phyloP scores from a whole-genome alignment of 2,113 vertebrate species.

The Tachysurus vachellii region DNA sequence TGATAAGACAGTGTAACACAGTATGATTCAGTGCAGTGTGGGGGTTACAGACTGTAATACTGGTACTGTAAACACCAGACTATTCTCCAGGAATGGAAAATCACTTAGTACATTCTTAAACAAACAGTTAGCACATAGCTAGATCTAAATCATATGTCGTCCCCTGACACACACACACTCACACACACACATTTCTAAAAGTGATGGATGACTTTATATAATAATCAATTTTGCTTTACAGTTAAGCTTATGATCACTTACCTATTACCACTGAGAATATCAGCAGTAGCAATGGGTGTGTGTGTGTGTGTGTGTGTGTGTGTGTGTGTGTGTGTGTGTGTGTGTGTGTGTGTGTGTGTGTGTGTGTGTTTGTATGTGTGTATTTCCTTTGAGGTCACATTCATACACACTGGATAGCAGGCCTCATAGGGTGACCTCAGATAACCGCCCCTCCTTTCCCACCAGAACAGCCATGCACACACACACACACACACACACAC shows the following conservation, averaged over 20 bases:
- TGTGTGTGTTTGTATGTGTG: background rate
- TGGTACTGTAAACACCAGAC: slow-evolving; percentile 29
- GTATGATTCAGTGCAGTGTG: slow-evolving; percentile 1
- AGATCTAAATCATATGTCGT: slow-evolving; percentile 17
- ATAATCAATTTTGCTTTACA: slow-evolving; percentile 24
- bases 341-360: background rate
- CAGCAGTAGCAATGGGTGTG: background rate
- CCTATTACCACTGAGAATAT: background rate
- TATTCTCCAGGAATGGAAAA: slow-evolving; percentile 43
- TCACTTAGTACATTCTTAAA: slow-evolving; percentile 43
- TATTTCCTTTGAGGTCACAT: background rate
- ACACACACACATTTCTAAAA: slow-evolving; percentile 24
- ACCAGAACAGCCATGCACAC: slow-evolving; percentile 4
- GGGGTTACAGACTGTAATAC: slow-evolving; percentile 13
- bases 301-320: background rate
- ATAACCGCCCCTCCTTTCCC: slow-evolving; percentile 26
- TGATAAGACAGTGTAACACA: background rate
- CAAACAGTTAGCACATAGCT: slow-evolving; percentile 23
- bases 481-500: slow-evolving; percentile 34
- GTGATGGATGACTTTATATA: slow-evolving; percentile 13
- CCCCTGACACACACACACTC: background rate
- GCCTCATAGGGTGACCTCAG: slow-evolving; percentile 26
- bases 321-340: background rate
- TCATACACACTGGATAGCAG: background rate
- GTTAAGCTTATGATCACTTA: background rate